These are phyloP conservation scores for Caradrina clavipalpis DNA, from an alignment of 2,888 invertebrate genomes.

Conservation along the genomic window DNA sequence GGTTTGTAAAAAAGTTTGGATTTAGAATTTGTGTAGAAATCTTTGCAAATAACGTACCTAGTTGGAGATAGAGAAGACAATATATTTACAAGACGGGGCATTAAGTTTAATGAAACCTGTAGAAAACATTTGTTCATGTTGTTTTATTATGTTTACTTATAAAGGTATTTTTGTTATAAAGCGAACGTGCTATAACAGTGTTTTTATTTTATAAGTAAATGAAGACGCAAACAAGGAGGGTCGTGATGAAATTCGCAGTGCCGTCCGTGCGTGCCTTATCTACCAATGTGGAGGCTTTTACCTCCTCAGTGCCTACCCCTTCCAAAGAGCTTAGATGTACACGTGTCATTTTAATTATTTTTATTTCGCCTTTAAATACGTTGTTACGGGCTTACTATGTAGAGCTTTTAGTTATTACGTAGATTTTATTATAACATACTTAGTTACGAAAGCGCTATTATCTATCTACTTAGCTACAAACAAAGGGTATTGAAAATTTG, in stretches of 20 bases:
- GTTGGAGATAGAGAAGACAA: slow-evolving; percentile 12
- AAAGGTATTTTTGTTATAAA: slow-evolving; percentile 23
- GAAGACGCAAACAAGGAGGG: slow-evolving; percentile 76
- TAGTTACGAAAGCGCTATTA: slow-evolving; percentile 1
- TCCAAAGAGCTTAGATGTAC: slow-evolving; percentile 61
- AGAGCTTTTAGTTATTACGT: background rate
- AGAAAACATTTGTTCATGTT: slow-evolving; percentile 5
- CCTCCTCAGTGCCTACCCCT: slow-evolving; percentile 71
- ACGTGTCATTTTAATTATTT: slow-evolving; percentile 51
- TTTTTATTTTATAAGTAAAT: slow-evolving; percentile 77
- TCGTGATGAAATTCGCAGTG: slow-evolving; percentile 82
- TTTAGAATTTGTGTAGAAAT: slow-evolving; percentile 7
- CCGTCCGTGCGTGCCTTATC: slow-evolving; percentile 88
- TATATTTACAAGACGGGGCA: background rate
- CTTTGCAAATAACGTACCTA: background rate
- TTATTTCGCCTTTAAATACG: slow-evolving; percentile 13
- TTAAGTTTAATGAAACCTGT: slow-evolving; percentile 5
- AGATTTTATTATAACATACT: background rate
- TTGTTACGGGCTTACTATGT: background rate
- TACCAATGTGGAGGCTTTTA: slow-evolving; percentile 74
- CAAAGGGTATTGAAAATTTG: background rate
- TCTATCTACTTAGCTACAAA: background rate
- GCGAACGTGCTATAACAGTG: slow-evolving; percentile 50
- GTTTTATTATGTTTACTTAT: slow-evolving; percentile 13
- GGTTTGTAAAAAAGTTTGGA: slow-evolving; percentile 10